Evolutionary conservation across 2,113 vertebrate species (phyloP).

Genomic region (Atherinomorus stipes): DNA sequence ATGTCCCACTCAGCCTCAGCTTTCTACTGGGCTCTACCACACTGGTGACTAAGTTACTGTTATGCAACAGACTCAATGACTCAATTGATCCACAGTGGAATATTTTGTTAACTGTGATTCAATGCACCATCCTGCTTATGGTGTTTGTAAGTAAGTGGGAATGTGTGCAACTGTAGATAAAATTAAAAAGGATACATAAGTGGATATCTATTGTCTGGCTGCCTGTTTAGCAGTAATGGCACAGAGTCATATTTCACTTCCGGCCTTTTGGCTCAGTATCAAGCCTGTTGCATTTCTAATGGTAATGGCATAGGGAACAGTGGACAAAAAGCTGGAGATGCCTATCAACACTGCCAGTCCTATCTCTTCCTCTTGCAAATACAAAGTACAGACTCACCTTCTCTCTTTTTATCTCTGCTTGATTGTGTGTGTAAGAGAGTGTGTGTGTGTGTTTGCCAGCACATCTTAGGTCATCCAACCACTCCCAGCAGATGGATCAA

Average conservation of each 20-base stretch:
- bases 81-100: conserved; percentile 67
- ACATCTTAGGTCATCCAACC: conserved; percentile 46
- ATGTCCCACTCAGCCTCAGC: conserved; percentile 70
- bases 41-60: conserved; percentile 78
- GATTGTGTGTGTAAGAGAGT: conserved; percentile 26
- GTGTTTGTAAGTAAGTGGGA: conserved; percentile 13
- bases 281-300: conserved; percentile 42
- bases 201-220: conserved; percentile 25
- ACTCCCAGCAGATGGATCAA: conserved; percentile 43
- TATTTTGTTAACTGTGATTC: conserved; percentile 47
- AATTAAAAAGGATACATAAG: conserved; percentile 9
- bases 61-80: conserved; percentile 76
- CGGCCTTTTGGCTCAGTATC: conserved; percentile 28
- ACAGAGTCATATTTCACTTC: conserved; percentile 63
- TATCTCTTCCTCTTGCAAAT: conserved; percentile 64
- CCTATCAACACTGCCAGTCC: conserved; percentile 48
- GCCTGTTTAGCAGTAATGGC: neutral
- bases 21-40: conserved; percentile 61
- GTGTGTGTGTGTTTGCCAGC: conserved; percentile 20
- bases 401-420: conserved; percentile 23
- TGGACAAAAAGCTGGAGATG: conserved; percentile 54
- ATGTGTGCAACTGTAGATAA: conserved; percentile 28
- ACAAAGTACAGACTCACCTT: conserved; percentile 44
- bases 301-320: conserved; percentile 55
- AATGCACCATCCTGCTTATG: conserved; percentile 9